Evolutionary conservation across 1,140 invertebrate species (phyloP).

Genomic region (Drosophila nikananu): DNA sequence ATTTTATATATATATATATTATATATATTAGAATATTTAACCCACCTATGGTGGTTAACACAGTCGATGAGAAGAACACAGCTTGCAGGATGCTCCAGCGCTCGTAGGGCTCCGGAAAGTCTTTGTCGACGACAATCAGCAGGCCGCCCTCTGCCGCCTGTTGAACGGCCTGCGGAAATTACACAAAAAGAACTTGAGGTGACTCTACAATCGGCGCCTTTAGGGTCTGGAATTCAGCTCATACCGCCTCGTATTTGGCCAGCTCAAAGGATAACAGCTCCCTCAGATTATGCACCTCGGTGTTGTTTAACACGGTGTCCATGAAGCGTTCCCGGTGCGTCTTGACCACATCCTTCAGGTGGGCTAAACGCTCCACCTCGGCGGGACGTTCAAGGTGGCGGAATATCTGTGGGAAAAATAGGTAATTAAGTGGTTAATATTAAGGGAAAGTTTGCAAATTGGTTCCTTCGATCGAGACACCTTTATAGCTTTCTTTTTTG

Average conservation of each 20-base stretch:
- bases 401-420: slow-evolving; percentile 87
- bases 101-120: slow-evolving; percentile 87
- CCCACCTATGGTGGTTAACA: slow-evolving; percentile 93
- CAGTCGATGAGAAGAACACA: slow-evolving; percentile 93
- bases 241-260: slow-evolving; percentile 87
- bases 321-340: slow-evolving; percentile 86
- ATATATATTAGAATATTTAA: no score
- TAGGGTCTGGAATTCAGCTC: neutral
- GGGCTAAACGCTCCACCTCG: slow-evolving; percentile 88
- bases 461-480: no score
- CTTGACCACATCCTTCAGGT: slow-evolving; percentile 86
- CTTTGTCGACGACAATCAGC: slow-evolving; percentile 86
- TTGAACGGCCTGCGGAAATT: slow-evolving; percentile 86
- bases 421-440: neutral
- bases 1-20: no score
- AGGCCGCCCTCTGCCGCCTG: slow-evolving; percentile 88
- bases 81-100: slow-evolving; percentile 92
- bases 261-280: slow-evolving; percentile 87
- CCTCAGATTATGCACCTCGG: slow-evolving; percentile 87
- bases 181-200: neutral
- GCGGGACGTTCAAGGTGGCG: slow-evolving; percentile 90
- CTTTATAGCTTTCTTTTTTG: no score
- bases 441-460: no score
- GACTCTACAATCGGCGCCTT: no score
- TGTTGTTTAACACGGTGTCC: slow-evolving; percentile 87